Conservation (phyloP, 2,797 vertebrate species). For the Parauchenoglanis ngamensis region DNA sequence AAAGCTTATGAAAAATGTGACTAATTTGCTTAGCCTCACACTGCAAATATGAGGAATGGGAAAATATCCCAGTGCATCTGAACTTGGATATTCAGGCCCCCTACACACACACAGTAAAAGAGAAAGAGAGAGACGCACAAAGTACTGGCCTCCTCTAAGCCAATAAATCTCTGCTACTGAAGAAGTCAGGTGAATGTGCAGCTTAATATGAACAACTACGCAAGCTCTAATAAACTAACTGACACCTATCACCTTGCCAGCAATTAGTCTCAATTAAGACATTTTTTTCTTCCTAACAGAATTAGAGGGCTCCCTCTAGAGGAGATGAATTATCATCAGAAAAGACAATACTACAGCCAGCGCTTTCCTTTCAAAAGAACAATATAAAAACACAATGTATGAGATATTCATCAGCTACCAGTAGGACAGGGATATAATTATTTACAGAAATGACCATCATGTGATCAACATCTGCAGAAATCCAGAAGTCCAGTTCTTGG, state of each 20-base stretch:
- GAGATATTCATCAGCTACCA: background rate
- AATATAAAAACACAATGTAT: slow-evolving; percentile 32
- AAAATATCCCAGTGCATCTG: slow-evolving; percentile 45
- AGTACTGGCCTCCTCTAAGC: slow-evolving; percentile 38
- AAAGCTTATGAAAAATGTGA: background rate
- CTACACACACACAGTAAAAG: slow-evolving; percentile 9
- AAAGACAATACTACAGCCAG: slow-evolving; percentile 46
- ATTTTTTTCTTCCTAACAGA: slow-evolving; percentile 61
- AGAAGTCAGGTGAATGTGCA: background rate
- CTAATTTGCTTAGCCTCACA: background rate
- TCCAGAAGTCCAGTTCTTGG: background rate
- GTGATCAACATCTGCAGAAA: background rate
- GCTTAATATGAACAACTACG: slow-evolving; percentile 8
- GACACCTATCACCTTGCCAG: slow-evolving; percentile 56
- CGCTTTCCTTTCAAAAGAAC: slow-evolving; percentile 40
- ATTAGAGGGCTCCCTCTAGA: slow-evolving; percentile 80
- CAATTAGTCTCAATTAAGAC: slow-evolving; percentile 78
- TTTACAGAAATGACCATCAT: background rate
- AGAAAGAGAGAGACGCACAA: slow-evolving; percentile 11
- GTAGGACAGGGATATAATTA: background rate
- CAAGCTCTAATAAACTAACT: slow-evolving; percentile 26
- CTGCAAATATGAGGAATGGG: background rate
- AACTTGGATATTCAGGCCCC: slow-evolving; percentile 48
- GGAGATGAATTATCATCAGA: slow-evolving; percentile 67
- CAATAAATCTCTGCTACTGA: slow-evolving; percentile 50